Evolutionary conservation across 2,888 invertebrate species (phyloP).

Genomic region (Eurois occulta): DNA sequence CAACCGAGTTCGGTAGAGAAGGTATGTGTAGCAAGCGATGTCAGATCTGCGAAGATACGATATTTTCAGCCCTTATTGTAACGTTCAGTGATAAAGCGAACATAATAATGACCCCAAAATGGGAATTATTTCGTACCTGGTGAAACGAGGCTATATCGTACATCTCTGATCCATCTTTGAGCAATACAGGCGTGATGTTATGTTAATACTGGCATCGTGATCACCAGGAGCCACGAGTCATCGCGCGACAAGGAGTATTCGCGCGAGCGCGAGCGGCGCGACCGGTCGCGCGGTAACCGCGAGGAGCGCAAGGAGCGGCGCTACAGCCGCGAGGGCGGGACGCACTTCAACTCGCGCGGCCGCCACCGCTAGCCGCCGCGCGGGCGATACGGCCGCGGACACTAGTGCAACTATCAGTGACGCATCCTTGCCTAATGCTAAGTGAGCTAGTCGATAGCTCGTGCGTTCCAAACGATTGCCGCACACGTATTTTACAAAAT

Average conservation of each 20-base stretch:
- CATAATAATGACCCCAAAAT: not conserved
- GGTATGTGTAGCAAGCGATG: not conserved
- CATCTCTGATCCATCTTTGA: not conserved
- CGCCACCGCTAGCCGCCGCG: constrained; percentile 79
- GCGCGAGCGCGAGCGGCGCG: constrained; percentile 84
- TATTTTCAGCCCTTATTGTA: not conserved
- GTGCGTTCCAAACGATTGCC: constrained; percentile 15
- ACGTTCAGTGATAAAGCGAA: not conserved
- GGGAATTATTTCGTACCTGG: not conserved
- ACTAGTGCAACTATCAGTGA: constrained; percentile 35
- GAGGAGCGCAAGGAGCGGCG: constrained; percentile 84
- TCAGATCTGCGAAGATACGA: constrained; percentile 1
- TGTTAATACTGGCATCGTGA: constrained; percentile 28
- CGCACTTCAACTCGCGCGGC: constrained; percentile 81
- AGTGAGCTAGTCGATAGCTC: constrained; percentile 18
- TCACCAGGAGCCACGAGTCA: constrained; percentile 60
- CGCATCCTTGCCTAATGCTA: constrained; percentile 3
- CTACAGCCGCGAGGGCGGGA: constrained; percentile 84
- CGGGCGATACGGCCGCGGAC: constrained; percentile 15
- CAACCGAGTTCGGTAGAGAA: not conserved
- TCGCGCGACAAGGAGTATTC: constrained; percentile 81
- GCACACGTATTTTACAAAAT: constrained; percentile 45
- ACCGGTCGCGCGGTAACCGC: constrained; percentile 79
- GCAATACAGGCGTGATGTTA: not conserved
- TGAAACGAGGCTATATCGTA: not conserved